A percentile compares a stretch with the other conserved stretches of the same genome.
phyloP scores from a whole-genome alignment of 2,888 invertebrate genomes.

The Choristoneura rosaceana region DNA sequence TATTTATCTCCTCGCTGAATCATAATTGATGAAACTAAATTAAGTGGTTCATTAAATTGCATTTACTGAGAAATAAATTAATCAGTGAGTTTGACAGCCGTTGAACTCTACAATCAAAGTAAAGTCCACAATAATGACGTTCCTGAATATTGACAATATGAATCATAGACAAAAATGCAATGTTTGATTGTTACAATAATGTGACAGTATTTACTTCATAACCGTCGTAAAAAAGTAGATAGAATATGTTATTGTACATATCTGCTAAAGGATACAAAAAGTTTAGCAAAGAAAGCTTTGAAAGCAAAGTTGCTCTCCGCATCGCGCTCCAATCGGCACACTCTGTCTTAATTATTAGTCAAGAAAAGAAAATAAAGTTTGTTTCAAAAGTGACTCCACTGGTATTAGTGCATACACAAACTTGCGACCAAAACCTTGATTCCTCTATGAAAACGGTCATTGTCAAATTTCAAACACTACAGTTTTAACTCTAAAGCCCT shows the following conservation, averaged over 20 bases:
- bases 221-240: neutral
- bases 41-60: neutral
- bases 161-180: too few relatives aligned
- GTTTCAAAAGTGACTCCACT: neutral
- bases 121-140: too few relatives aligned
- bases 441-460: neutral
- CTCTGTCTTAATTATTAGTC: neutral
- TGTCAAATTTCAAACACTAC: neutral
- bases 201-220: neutral
- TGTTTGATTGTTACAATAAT: too few relatives aligned
- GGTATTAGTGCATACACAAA: too few relatives aligned
- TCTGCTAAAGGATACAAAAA: too few relatives aligned
- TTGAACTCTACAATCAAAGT: neutral
- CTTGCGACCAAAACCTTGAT: neutral
- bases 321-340: neutral
- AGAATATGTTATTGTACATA: neutral
- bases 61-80: neutral
- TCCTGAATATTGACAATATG: too few relatives aligned
- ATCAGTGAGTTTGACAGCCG: neutral
- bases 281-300: neutral
- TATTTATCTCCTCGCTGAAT: slow-evolving; percentile 8
- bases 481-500: neutral
- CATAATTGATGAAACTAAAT: slow-evolving; percentile 10
- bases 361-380: neutral
- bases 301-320: neutral